Conservation (phyloP, 1,140 invertebrate species). For the Anastrepha obliqua region DNA sequence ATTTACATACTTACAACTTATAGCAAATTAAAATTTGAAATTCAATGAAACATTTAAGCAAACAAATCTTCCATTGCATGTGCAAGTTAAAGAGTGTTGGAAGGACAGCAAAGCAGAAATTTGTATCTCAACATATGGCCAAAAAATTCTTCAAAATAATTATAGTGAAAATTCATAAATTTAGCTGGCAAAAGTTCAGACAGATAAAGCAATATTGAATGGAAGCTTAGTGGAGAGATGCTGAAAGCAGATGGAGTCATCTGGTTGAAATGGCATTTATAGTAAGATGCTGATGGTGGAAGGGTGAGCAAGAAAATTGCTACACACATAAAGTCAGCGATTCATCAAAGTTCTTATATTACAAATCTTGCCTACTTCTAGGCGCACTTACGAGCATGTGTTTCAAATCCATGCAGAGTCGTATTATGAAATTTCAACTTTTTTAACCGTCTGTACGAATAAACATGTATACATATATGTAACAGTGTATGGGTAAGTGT, state of each 20-base stretch:
- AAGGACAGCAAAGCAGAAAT: no score
- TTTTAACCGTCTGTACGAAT: not conserved
- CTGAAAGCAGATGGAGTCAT: not conserved
- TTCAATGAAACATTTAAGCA: no score
- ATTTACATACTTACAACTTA: no score
- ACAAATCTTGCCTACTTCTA: slow-evolving; percentile 5
- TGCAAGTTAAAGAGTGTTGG: no score
- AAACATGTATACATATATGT: not conserved
- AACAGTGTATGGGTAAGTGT: not conserved
- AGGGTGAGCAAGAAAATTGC: not conserved
- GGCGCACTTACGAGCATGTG: slow-evolving; percentile 34
- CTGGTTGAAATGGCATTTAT: not conserved
- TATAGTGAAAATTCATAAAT: slow-evolving; percentile 35
- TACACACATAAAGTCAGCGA: not conserved
- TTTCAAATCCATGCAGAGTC: not conserved
- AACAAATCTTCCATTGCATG: no score
- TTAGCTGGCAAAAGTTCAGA: not conserved
- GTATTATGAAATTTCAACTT: slow-evolving; percentile 39
- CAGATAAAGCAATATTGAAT: not conserved
- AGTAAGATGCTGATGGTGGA: not conserved
- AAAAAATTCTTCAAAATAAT: slow-evolving; percentile 37
- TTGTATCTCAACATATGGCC: slow-evolving; percentile 1
- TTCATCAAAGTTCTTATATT: slow-evolving; percentile 6
- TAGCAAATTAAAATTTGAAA: no score
- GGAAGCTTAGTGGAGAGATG: not conserved